phyloP scores from a whole-genome alignment of 2,113 vertebrate species.

The Pygoscelis antarcticus region DNA sequence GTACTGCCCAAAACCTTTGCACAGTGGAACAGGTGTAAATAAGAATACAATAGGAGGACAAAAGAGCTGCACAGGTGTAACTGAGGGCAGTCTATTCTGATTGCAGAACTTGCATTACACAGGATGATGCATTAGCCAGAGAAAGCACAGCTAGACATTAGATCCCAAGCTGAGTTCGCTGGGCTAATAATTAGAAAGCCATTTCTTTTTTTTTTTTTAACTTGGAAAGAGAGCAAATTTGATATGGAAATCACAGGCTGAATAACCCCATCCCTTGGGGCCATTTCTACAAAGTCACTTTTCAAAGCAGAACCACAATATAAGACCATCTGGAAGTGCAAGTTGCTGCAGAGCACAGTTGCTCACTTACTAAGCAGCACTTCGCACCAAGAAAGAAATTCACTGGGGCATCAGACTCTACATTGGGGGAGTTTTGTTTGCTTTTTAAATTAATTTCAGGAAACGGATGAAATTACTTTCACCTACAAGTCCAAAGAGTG shows the following conservation, averaged over 20 bases:
- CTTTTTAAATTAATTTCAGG: constrained; percentile 1
- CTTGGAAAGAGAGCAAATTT: constrained; percentile 25
- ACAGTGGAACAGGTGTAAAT: background rate
- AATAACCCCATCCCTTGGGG: constrained; percentile 6
- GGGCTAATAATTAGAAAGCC: constrained; percentile 38
- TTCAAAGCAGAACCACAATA: constrained; percentile 19
- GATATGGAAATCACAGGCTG: constrained; percentile 32
- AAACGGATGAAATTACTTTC: background rate
- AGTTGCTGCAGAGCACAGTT: background rate
- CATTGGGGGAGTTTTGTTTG: background rate
- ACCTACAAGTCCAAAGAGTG: background rate
- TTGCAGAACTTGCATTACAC: background rate
- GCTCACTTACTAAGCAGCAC: background rate
- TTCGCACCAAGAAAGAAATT: background rate
- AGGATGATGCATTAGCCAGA: background rate
- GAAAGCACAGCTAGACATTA: constrained; percentile 27
- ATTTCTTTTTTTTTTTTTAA: background rate
- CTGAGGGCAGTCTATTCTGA: background rate
- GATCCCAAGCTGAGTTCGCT: constrained; percentile 32
- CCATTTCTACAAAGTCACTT: constrained; percentile 38
- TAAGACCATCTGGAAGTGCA: constrained; percentile 45
- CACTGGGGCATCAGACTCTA: background rate
- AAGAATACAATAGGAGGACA: background rate
- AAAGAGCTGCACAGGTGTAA: background rate
- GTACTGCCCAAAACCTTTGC: background rate